Conservation (phyloP, 30 jellyfish, hydroid and myxozoan species). For the Hydractinia echinata region DNA sequence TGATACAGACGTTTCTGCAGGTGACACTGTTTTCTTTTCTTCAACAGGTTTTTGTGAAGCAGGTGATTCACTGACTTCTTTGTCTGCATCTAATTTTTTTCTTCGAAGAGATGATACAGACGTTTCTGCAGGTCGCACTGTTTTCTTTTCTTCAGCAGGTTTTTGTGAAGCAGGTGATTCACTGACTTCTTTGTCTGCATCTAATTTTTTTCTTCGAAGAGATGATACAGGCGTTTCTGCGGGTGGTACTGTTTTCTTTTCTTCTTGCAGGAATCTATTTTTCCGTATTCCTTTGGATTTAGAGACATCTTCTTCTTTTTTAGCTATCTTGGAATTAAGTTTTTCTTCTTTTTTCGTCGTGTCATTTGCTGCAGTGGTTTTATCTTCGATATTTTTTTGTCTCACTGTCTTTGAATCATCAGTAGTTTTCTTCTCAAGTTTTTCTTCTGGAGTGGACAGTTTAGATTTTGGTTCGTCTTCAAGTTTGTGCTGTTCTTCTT, state of each 20-base stretch:
- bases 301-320: neutral
- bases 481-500: too few species aligned
- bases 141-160: neutral
- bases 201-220: neutral
- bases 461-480: neutral
- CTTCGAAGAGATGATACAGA: neutral
- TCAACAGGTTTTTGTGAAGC: neutral
- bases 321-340: neutral
- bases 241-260: conserved; percentile 1
- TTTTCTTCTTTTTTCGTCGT: neutral
- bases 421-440: neutral
- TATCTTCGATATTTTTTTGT: neutral
- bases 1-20: conserved; percentile 1
- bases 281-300: neutral
- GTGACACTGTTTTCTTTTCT: neutral
- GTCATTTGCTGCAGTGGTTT: neutral
- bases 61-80: neutral
- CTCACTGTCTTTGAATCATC: neutral
- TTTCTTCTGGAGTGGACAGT: neutral
- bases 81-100: conserved; percentile 7
- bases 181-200: neutral
- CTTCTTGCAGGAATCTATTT: neutral
- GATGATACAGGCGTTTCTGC: conserved; percentile 9
- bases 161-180: conserved; percentile 1
- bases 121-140: neutral